Conservation (phyloP, 2,888 invertebrate genomes). For the Sminthurides aquaticus region DNA sequence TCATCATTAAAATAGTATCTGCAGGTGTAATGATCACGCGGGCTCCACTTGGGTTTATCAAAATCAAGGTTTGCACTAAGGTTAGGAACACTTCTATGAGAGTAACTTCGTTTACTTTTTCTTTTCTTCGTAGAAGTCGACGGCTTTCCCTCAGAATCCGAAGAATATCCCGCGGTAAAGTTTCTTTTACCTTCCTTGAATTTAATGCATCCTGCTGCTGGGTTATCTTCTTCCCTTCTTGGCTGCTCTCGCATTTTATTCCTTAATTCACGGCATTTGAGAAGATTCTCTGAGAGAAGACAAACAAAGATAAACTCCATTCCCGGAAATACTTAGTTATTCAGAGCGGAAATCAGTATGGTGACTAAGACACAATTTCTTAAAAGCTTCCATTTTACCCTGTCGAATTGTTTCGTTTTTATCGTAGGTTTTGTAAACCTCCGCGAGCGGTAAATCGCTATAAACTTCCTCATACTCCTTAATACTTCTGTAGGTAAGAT, state of each 20-base stretch:
- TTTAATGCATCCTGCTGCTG: slow-evolving; percentile 3
- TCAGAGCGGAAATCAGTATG: background rate
- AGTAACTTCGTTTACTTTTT: slow-evolving; percentile 11
- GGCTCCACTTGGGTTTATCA: slow-evolving; percentile 31
- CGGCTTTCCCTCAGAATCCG: slow-evolving; percentile 18
- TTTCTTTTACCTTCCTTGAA: slow-evolving; percentile 9
- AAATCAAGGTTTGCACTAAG: slow-evolving; percentile 34
- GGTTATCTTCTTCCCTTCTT: slow-evolving; percentile 14
- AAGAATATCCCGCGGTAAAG: slow-evolving; percentile 13
- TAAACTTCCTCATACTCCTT: slow-evolving; percentile 46
- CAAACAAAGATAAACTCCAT: background rate
- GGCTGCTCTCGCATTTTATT: slow-evolving; percentile 24
- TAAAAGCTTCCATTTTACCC: slow-evolving; percentile 33
- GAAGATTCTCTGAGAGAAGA: slow-evolving; percentile 39
- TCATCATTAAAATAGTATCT: slow-evolving; percentile 33
- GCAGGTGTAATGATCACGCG: slow-evolving; percentile 36
- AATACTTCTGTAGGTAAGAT: slow-evolving; percentile 46
- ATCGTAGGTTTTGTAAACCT: slow-evolving; percentile 44
- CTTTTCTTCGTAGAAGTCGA: background rate
- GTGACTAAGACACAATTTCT: background rate
- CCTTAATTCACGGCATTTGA: slow-evolving; percentile 43
- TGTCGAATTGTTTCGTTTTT: slow-evolving; percentile 44
- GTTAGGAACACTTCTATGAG: slow-evolving; percentile 30
- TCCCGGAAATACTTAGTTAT: too few relatives aligned
- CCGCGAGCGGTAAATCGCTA: slow-evolving; percentile 41